Base-by-base conservation (phyloP, 2,113 vertebrate species). In the Dinomys branickii region DNA sequence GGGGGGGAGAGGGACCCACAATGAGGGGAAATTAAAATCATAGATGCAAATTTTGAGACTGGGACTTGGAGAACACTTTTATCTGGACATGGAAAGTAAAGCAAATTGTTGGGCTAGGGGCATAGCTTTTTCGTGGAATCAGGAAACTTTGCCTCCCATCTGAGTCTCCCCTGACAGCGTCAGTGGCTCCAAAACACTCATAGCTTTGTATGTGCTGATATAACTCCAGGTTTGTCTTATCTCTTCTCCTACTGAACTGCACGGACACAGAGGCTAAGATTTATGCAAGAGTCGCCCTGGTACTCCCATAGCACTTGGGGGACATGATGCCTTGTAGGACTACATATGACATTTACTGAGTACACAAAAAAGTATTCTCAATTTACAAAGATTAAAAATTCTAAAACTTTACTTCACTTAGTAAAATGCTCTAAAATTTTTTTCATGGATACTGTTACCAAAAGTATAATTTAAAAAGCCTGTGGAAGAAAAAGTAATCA, bases 381-480 rank as follows among this genome's bases (percentile, higher is more conserved):
- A 52, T 71, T 58, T 63, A 92, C 3, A 73, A 67, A 92, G 41
- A 59, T 78, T 13, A 88, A 96, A 97, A 89, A 89, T 92, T 95
- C 95, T 83, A 96, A 97, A 50, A 77, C 20, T 97, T 90, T 93
- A 86, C 94, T 94, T 94, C 54, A 90, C 24, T 84, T 87, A 52
- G 3, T 19, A 78, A 78, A 50, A 78, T 44, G 41, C 52, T 59
- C 77, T 87, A 83, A 65, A 94, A 44, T 10, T 92, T 85, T 88
- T 69, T 87, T 88, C 78, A 67, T 52, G 93, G 90, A 71, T 92
- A 96, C 91, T 73, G 35, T 88, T 98, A 87, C 92, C 96, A 97
- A 98, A 98, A 97, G 58, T 94, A 78, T 2, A 19, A 44, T 88
- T 98, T 98, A 97, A 93, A 97, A 98, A 98, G 94, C 85, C 94